Evolutionary conservation across 2,113 vertebrate genomes (phyloP), one percentile per base, ranked within the genome.

Genomic region (Tympanuchus pallidicinctus): DNA sequence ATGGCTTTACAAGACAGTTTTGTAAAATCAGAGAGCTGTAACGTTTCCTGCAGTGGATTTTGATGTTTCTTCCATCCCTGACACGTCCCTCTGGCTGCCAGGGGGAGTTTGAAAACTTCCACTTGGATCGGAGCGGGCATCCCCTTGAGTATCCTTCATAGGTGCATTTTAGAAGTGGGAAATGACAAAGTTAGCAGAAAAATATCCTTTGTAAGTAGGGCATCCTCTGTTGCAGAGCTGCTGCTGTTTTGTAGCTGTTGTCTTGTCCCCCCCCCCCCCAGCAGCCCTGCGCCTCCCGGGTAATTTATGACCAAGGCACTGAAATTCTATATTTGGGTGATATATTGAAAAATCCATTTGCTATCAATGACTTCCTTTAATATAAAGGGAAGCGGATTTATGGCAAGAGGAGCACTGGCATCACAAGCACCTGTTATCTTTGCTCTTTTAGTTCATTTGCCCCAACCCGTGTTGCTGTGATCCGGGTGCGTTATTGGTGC

Each of bases 361-460:
- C 91, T 96, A 59, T 88, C 89, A 67, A 40, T 88, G 95, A 57
- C 84, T 97, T 88, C 88, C 78, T 88, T 92, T 95, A 65, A 63
- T 92, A 30, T 48, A 24, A 91, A 64, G 66, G 91, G 76, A 43
- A 32, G 71, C 11, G 36, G 86, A 63, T 88, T 67, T 54, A 60
- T 89, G 81, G 74, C 42, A 50, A 79, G 67, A 66, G 85, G 20
- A 67, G 52, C 1, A 1, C 71, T 65, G 65, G 78, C 61, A 27
- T 27, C 34, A 2, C 61, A 24, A 18, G 45, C 43, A 11, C 64
- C 83, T 85, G 94, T 57, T 60, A 75, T 80, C 80, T 93, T 79
- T 5, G 9, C 52, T 42, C 19, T 45, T 50, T 24, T 1, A 4
- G 34, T 54, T 25, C 6, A 11, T 74, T 82, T n/a, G 1, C 54